These are phyloP conservation scores for Acrocera orbiculus DNA, from an alignment of 2,888 invertebrate genomes.

Conservation along the genomic window DNA sequence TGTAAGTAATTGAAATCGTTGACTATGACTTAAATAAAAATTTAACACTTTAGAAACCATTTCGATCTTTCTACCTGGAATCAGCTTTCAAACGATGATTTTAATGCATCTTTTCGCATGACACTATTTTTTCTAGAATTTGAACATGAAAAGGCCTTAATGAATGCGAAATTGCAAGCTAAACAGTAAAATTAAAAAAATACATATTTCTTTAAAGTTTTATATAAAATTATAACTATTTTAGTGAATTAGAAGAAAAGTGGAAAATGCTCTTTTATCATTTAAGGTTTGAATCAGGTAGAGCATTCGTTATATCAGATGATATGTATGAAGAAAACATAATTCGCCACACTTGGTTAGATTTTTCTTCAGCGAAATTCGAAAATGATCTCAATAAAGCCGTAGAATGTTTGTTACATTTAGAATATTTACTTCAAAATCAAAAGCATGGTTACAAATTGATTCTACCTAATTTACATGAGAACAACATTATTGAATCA, in stretches of 20 bases:
- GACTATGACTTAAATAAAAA: background rate
- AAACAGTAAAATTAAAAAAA: constrained; percentile 11
- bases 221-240: background rate
- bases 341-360: constrained; percentile 36
- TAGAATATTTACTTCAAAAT: constrained; percentile 15
- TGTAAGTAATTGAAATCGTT: constrained; percentile 12
- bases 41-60: constrained; percentile 14
- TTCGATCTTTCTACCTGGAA: constrained; percentile 18
- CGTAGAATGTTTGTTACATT: constrained; percentile 25
- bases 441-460: constrained; percentile 24
- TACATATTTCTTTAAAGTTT: background rate
- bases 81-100: constrained; percentile 16
- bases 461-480: constrained; percentile 35
- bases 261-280: constrained; percentile 15
- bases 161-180: constrained; percentile 5
- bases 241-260: constrained; percentile 13
- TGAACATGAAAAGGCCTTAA: constrained; percentile 14
- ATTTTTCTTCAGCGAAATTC: constrained; percentile 36
- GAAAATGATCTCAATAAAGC: constrained; percentile 35
- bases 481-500: constrained; percentile 33
- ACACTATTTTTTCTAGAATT: constrained; percentile 19
- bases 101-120: constrained; percentile 17
- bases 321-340: constrained; percentile 33
- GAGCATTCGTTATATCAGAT: constrained; percentile 17
- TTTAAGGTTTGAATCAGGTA: constrained; percentile 15